Evolutionary conservation across 2,113 vertebrate species (phyloP).

Genomic region (Drymodes brunneopygia): DNA sequence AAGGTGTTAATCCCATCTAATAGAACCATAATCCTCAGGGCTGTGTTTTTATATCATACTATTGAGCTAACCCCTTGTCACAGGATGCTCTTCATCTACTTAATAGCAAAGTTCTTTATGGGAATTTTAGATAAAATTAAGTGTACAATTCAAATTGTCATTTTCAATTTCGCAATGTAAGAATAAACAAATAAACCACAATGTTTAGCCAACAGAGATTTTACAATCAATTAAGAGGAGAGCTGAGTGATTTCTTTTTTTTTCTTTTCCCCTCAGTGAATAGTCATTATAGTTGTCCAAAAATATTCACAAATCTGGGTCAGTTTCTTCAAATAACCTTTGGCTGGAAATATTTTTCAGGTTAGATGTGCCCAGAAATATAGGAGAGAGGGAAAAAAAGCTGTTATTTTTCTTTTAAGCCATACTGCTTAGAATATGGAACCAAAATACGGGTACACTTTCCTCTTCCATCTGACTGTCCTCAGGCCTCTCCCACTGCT

Average conservation of each 20-base stretch:
- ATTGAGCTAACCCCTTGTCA: conserved; percentile 37
- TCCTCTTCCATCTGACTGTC: not conserved
- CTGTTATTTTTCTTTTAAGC: not conserved
- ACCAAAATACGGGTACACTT: not conserved
- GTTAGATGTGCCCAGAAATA: not conserved
- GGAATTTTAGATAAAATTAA: conserved; percentile 28
- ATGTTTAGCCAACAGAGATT: not conserved
- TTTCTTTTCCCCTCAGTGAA: not conserved
- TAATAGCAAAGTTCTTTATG: conserved; percentile 45
- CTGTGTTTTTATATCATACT: conserved; percentile 21
- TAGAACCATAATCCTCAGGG: conserved; percentile 31
- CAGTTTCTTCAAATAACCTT: conserved; percentile 32
- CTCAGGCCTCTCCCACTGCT: not conserved
- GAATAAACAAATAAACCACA: not conserved
- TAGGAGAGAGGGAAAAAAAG: not conserved
- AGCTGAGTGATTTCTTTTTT: not conserved
- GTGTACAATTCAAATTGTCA: not conserved
- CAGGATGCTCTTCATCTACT: conserved; percentile 34
- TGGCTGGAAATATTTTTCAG: conserved; percentile 18
- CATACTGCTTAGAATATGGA: not conserved
- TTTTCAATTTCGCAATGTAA: not conserved
- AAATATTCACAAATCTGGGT: conserved; percentile 33
- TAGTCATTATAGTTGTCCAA: conserved; percentile 16
- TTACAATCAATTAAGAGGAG: not conserved
- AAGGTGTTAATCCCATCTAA: conserved; percentile 61